Evolutionary conservation across 92 coral and sea anemone species (phyloP).

Genomic region (Epizoanthus ramosus): DNA sequence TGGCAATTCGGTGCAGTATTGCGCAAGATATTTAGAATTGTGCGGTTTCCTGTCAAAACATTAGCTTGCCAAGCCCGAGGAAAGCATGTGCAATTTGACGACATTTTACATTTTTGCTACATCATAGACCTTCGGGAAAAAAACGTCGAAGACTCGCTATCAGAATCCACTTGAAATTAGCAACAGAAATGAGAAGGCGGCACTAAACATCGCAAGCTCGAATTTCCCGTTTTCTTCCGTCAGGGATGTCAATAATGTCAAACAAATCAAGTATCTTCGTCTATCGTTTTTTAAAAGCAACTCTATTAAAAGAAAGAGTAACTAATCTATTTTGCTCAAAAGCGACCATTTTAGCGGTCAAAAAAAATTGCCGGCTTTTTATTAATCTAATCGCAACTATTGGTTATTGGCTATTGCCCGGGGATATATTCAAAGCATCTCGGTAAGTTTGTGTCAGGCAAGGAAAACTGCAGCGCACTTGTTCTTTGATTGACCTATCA

Average conservation of each 20-base stretch:
- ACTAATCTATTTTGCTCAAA: neutral
- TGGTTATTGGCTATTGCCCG: neutral
- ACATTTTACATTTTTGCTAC: neutral
- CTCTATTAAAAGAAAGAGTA: neutral
- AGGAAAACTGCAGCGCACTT: slow-evolving; percentile 10
- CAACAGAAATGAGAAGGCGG: slow-evolving; percentile 7
- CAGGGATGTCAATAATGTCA: neutral
- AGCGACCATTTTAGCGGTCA: neutral
- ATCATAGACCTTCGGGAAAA: neutral
- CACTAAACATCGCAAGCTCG: neutral
- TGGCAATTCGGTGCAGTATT: slow-evolving; percentile 16
- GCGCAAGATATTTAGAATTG: slow-evolving; percentile 34
- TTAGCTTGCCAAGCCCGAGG: neutral
- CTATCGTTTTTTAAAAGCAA: neutral
- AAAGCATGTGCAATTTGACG: slow-evolving; percentile 17
- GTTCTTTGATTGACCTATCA: slow-evolving; percentile 36
- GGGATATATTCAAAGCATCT: neutral
- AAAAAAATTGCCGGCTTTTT: slow-evolving; percentile 4
- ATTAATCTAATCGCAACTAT: slow-evolving; percentile 3
- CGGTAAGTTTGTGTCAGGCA: neutral
- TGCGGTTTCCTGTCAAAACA: slow-evolving; percentile 38
- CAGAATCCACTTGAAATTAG: neutral
- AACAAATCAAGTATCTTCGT: neutral
- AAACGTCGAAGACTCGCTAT: slow-evolving; percentile 20
- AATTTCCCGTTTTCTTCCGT: neutral